phyloP scores from a whole-genome alignment of 2,797 vertebrate species.

The Sebastes miniatus region DNA sequence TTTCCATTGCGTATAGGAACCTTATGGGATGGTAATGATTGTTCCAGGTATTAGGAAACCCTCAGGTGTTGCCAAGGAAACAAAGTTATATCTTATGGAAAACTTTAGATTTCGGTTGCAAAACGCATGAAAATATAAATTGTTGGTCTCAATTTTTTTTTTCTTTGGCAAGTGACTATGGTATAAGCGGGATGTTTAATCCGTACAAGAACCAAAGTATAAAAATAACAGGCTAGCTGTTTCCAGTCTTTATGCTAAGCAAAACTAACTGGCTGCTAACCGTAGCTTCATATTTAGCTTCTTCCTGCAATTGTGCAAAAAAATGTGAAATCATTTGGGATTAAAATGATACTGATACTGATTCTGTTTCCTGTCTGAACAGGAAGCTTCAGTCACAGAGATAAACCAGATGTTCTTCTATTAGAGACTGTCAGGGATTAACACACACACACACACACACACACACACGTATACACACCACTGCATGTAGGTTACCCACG shows the following conservation, averaged over 20 bases:
- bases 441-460: constrained; percentile 7
- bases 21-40: too few relatives aligned
- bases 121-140: too few relatives aligned
- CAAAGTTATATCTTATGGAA: too few relatives aligned
- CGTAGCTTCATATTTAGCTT: neutral
- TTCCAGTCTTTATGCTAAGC: neutral
- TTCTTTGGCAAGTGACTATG: too few relatives aligned
- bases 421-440: constrained; percentile 50
- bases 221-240: neutral
- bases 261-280: neutral
- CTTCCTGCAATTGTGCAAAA: neutral
- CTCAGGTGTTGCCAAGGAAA: too few relatives aligned
- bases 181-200: neutral
- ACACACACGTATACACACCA: neutral
- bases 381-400: constrained; percentile 32
- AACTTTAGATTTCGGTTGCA: too few relatives aligned
- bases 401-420: constrained; percentile 66
- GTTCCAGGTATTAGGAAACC: too few relatives aligned
- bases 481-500: constrained; percentile 64
- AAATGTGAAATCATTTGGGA: neutral
- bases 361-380: constrained; percentile 18
- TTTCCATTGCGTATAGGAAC: too few relatives aligned
- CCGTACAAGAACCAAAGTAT: neutral
- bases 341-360: neutral
- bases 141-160: too few relatives aligned